phyloP scores from a whole-genome alignment of 2,797 vertebrate genomes.

The Geotrypetes seraphini region DNA sequence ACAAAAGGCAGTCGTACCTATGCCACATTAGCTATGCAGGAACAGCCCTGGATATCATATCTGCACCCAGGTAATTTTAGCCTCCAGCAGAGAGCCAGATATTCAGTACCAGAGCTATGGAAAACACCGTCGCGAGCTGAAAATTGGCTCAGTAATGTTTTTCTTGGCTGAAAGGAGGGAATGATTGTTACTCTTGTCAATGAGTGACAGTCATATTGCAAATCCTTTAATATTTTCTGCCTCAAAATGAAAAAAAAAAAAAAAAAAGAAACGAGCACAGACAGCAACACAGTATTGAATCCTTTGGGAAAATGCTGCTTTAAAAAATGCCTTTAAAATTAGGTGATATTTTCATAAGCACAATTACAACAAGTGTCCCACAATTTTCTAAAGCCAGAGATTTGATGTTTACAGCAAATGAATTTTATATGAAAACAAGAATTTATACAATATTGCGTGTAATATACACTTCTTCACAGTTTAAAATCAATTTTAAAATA shows the following conservation, averaged over 20 bases:
- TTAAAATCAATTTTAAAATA: constrained; percentile 10
- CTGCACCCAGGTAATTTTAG: no score
- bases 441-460: constrained; percentile 35
- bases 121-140: no score
- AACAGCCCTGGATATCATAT: no score
- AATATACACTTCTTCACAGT: constrained; percentile 22
- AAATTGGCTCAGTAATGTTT: no score
- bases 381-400: constrained; percentile 28
- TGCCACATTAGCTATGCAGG: no score
- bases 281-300: constrained; percentile 7
- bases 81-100: no score
- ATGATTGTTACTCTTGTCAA: neutral
- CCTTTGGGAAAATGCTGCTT: constrained; percentile 1
- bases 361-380: neutral
- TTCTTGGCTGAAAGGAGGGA: fast-evolving
- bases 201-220: neutral
- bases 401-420: constrained; percentile 28
- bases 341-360: constrained; percentile 2
- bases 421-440: constrained; percentile 35
- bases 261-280: neutral
- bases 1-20: no score
- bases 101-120: no score
- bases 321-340: constrained; percentile 1
- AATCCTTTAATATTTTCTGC: neutral
- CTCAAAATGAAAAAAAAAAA: neutral